Conservation (phyloP, 2,113 vertebrate genomes). For the Clinocottus analis region DNA sequence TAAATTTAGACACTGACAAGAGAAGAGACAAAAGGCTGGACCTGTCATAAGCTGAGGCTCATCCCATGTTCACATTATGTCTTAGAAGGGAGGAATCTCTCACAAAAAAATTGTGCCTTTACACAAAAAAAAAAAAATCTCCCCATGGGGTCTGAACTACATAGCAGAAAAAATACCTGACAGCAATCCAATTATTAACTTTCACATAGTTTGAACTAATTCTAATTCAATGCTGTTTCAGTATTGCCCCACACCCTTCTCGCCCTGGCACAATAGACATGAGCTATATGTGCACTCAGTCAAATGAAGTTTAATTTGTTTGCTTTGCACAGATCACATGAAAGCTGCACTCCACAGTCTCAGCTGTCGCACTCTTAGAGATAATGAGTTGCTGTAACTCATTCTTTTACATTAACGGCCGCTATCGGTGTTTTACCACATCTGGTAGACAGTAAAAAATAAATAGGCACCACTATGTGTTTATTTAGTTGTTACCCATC, state of each 20-base stretch:
- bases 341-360: conserved; percentile 13
- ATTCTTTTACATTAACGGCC: conserved; percentile 13
- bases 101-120: conserved; percentile 8
- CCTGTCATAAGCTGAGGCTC: conserved; percentile 57
- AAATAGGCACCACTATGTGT: background rate
- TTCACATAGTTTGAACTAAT: conserved; percentile 15
- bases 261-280: conserved; percentile 17
- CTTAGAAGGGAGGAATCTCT: conserved; percentile 30
- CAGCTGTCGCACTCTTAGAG: conserved; percentile 4
- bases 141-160: background rate
- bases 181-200: conserved; percentile 31
- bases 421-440: conserved; percentile 18
- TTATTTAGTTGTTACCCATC: conserved; percentile 5
- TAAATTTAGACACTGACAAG: conserved; percentile 66
- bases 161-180: conserved; percentile 5
- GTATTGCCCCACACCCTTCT: background rate
- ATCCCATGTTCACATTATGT: conserved; percentile 43
- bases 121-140: conserved; percentile 27
- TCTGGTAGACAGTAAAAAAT: conserved; percentile 10
- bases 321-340: conserved; percentile 1
- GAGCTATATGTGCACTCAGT: conserved; percentile 27
- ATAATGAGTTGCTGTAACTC: background rate
- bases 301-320: conserved; percentile 35
- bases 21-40: conserved; percentile 51
- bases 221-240: conserved; percentile 7